Conservation (phyloP, 2,797 vertebrate species). For the Tenualosa ilisha region DNA sequence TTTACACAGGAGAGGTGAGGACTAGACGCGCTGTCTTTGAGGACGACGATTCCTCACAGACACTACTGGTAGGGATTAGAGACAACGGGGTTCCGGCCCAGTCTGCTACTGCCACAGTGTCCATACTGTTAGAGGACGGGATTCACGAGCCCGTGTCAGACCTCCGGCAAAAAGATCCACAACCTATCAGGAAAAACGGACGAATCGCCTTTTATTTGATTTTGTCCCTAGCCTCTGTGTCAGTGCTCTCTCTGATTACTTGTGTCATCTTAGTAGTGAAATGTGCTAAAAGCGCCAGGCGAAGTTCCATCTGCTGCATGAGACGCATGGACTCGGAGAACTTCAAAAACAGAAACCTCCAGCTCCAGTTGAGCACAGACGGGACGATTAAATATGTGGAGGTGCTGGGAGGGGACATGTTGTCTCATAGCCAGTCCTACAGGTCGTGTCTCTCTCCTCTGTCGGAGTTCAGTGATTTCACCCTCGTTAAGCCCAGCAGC, state of each 20-base stretch:
- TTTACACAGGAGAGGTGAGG: slow-evolving; percentile 79
- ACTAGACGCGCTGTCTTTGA: slow-evolving; percentile 65
- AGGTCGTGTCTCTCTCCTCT: slow-evolving; percentile 47
- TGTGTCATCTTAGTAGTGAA: slow-evolving; percentile 66
- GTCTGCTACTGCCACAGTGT: slow-evolving; percentile 66
- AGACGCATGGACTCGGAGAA: slow-evolving; percentile 58
- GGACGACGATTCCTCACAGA: slow-evolving; percentile 66
- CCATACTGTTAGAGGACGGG: slow-evolving; percentile 66
- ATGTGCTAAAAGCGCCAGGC: slow-evolving; percentile 61
- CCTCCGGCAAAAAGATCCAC: slow-evolving; percentile 54
- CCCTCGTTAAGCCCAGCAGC: slow-evolving; percentile 49
- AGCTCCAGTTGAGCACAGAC: slow-evolving; percentile 72
- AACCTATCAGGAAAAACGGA: neutral
- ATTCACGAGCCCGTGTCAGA: slow-evolving; percentile 65
- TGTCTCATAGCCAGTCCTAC: slow-evolving; percentile 50
- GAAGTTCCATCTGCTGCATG: slow-evolving; percentile 61
- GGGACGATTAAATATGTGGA: slow-evolving; percentile 74
- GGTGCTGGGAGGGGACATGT: slow-evolving; percentile 65
- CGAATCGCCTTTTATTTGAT: slow-evolving; percentile 66
- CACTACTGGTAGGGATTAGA: slow-evolving; percentile 56
- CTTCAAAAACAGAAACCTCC: slow-evolving; percentile 71
- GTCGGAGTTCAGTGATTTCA: slow-evolving; percentile 50
- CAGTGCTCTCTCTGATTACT: slow-evolving; percentile 66
- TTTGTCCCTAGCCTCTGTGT: slow-evolving; percentile 66
- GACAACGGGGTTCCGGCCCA: slow-evolving; percentile 61